Conservation (phyloP, 2,888 invertebrate genomes). For the Bellardia bayeri region DNA sequence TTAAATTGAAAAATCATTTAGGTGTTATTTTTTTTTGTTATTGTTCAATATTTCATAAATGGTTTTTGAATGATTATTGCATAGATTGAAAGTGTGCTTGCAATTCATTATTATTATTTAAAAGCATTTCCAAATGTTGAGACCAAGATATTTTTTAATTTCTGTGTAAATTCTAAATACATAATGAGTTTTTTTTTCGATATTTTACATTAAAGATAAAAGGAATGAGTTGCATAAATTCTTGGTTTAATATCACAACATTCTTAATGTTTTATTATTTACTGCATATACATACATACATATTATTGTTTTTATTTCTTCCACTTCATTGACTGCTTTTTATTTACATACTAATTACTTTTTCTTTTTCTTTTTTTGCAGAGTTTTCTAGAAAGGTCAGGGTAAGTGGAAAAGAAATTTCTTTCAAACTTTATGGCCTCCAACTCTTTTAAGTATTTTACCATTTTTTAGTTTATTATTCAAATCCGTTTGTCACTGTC, state of each 20-base stretch:
- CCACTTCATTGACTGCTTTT: background rate
- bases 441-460: conserved; percentile 21
- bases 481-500: conserved; percentile 36
- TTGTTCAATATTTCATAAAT: conserved; percentile 47
- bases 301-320: conserved; percentile 8
- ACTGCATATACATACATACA: background rate
- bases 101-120: conserved; percentile 17
- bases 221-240: background rate
- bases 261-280: background rate
- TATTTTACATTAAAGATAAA: background rate
- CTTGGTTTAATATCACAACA: background rate
- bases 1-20: conserved; percentile 82
- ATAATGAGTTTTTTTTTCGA: background rate
- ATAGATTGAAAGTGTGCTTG: background rate
- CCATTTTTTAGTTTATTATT: background rate
- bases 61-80: conserved; percentile 37
- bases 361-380: conserved; percentile 8
- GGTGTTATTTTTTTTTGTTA: conserved; percentile 58
- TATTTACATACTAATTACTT: conserved; percentile 2
- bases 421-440: background rate
- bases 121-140: conserved; percentile 25
- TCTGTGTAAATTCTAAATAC: background rate
- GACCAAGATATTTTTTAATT: background rate
- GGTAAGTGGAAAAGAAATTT: conserved; percentile 23
- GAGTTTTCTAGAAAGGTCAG: background rate